Conservation (phyloP, 2,113 vertebrate genomes). For the Stigmatopora nigra region DNA sequence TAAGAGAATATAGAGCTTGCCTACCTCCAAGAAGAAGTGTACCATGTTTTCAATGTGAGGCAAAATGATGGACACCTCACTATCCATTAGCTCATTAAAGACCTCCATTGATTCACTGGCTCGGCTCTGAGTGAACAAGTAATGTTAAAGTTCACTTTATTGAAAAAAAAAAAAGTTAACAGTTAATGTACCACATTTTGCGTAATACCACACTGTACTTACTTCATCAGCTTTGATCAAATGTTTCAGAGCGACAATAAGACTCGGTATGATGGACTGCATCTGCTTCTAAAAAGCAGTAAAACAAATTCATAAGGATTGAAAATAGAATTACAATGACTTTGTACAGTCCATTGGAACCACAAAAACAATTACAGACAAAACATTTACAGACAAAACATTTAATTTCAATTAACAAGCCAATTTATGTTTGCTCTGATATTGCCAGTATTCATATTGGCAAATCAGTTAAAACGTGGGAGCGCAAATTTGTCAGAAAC, state of each 20-base stretch:
- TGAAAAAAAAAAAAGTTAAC: not conserved
- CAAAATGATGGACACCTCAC: slow-evolving; percentile 75
- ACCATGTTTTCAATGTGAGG: slow-evolving; percentile 75
- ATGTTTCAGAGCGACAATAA: slow-evolving; percentile 70
- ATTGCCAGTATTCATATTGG: too few relatives aligned
- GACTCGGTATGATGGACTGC: slow-evolving; percentile 71
- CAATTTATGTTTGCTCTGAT: too few relatives aligned
- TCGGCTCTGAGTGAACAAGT: slow-evolving; percentile 64
- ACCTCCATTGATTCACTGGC: slow-evolving; percentile 82
- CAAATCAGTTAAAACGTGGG: too few relatives aligned
- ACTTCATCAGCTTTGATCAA: slow-evolving; percentile 80
- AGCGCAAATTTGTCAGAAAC: too few relatives aligned
- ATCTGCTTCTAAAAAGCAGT: slow-evolving; percentile 67
- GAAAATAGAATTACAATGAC: too few relatives aligned
- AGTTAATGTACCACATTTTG: not conserved
- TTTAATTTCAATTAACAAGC: too few relatives aligned
- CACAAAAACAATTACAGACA: too few relatives aligned
- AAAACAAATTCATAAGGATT: slow-evolving; percentile 5
- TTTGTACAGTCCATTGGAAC: too few relatives aligned
- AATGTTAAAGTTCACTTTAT: not conserved
- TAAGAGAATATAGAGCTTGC: not conserved
- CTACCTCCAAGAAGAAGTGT: slow-evolving; percentile 77
- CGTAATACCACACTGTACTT: not conserved
- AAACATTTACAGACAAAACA: too few relatives aligned
- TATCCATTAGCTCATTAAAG: slow-evolving; percentile 83